Evolutionary conservation across 1,140 invertebrate species (phyloP).

Genomic region (Paraescarpia echinospica): DNA sequence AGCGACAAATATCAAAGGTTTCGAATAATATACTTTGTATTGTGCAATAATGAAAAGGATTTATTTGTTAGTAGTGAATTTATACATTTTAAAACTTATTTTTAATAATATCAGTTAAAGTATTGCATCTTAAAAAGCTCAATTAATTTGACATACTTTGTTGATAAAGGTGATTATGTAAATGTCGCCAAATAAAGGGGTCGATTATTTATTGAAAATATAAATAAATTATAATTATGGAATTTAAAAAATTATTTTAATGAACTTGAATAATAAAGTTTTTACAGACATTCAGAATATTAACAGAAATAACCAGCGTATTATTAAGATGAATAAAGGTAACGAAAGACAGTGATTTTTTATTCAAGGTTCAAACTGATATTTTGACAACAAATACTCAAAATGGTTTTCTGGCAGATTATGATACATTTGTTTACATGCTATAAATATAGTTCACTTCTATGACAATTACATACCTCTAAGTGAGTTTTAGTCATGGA

Average conservation of each 20-base stretch:
- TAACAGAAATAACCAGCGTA: neutral
- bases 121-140: neutral
- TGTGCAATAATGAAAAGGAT: neutral
- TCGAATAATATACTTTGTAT: neutral
- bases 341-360: too few species aligned
- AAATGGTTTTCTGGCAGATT: too few species aligned
- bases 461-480: too few species aligned
- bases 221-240: neutral
- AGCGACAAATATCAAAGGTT: conserved; percentile 30
- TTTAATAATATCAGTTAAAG: neutral
- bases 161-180: neutral
- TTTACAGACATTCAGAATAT: neutral
- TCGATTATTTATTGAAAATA: neutral
- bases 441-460: too few species aligned
- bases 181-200: neutral
- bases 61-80: neutral
- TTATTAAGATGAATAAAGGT: too few species aligned
- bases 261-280: neutral
- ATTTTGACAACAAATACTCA: too few species aligned
- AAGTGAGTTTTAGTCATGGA: too few species aligned
- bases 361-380: too few species aligned
- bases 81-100: neutral
- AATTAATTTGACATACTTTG: neutral
- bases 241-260: neutral
- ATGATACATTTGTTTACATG: too few species aligned